A percentile compares a stretch with the other conserved stretches of the same genome.
Evolutionary conservation across 2,113 vertebrate genomes (phyloP).

Genomic region (pig (Sus scrofa)): DNA sequence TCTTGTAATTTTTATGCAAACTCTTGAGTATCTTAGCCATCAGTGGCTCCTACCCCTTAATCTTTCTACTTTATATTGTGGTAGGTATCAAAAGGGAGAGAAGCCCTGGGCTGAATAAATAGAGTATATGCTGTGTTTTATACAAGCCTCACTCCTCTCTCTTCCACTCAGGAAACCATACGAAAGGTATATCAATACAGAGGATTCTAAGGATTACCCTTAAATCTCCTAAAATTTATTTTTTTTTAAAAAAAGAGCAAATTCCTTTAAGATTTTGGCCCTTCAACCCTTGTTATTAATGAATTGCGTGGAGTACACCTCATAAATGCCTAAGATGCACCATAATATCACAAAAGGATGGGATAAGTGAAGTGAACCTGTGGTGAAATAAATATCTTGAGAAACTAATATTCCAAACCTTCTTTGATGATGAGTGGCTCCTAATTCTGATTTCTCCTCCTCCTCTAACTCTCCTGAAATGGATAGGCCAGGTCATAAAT

Average conservation of each 20-base stretch:
- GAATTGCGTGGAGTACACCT: neutral
- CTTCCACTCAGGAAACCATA: neutral
- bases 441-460: neutral
- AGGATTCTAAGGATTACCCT: neutral
- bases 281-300: neutral
- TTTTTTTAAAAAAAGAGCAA: constrained; percentile 1
- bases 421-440: neutral
- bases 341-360: neutral
- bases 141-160: neutral
- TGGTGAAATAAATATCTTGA: neutral
- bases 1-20: neutral
- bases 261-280: neutral
- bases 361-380: neutral
- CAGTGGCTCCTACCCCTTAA: neutral
- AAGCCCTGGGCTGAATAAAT: neutral
- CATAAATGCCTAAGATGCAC: neutral
- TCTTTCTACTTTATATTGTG: neutral
- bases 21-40: neutral
- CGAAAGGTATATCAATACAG: neutral
- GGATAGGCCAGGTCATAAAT: neutral
- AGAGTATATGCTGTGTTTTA: neutral
- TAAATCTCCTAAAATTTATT: neutral
- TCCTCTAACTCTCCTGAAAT: neutral
- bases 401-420: neutral
- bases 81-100: neutral